Evolutionary conservation across 2,113 vertebrate species (phyloP), one percentile per base, ranked within the genome.

Genomic region (Axis porcinus): DNA sequence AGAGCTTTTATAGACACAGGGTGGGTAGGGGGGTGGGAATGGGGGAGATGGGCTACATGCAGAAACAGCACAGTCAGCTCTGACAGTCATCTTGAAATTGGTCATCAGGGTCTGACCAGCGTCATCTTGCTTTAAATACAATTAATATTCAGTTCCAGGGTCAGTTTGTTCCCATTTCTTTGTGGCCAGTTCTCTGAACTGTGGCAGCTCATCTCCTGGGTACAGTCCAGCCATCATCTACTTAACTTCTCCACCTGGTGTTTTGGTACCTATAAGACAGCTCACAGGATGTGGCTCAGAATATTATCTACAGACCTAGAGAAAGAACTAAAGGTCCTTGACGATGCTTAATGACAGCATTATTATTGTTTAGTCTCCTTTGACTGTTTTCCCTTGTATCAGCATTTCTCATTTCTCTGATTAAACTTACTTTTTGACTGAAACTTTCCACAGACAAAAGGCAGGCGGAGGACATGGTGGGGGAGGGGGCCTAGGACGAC

Each of bases 381-480:
- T 36, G 64, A 67, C 33, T n/a, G 17, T 67, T n/a, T 67, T 67
- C 64, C 33, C 36, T 36, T 36, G 9, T n/a, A 21, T 67, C 64
- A 36, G n/a, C 64, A 67, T 36, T 67, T 67, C 64, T 67, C 64
- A 5, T 36, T 67, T 67, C 64, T 67, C 64, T 36, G 33, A 36
- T 36, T 67, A 36, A 67, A 67, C 17, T n/a, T 67, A n/a, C 62
- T 19, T 67, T 36, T 67, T 67, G n/a, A 67, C 4, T 2, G 33
- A 21, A 67, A 67, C 64, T 11, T 36, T 67, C 33, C 64, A 67
- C 17, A 36, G 64, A 67, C 64, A 11, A 21, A 36, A 36, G n/a
- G 33, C 64, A 67, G 33, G 64, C 4, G 2, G 8, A 67, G 8
- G n/a, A 36, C 1, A 11, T 36, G 64, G 2, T 21, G 0, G 8